phyloP scores from a whole-genome alignment of 2,797 vertebrate genomes.

The Hemitrygon akajei region DNA sequence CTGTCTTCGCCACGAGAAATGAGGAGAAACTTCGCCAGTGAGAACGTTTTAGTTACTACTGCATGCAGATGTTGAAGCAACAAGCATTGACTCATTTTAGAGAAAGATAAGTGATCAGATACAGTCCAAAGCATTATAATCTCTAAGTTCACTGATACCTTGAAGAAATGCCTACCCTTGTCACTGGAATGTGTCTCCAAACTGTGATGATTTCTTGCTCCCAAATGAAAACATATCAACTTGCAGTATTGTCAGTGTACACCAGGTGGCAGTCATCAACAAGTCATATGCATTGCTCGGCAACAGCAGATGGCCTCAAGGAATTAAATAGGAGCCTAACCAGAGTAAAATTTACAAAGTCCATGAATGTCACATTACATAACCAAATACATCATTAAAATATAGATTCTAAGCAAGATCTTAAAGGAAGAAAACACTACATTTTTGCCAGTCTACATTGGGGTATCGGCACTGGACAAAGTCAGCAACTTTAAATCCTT shows the following conservation, averaged over 20 bases:
- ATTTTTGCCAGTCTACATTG: too few species aligned
- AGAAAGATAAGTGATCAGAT: too few species aligned
- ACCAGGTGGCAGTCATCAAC: slow-evolving; percentile 13
- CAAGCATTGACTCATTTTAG: too few species aligned
- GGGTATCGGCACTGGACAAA: too few species aligned
- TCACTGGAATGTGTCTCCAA: neutral
- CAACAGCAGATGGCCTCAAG: too few species aligned
- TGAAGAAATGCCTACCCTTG: neutral
- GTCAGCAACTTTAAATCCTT: too few species aligned
- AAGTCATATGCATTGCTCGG: neutral
- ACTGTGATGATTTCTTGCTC: neutral
- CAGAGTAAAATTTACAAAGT: neutral
- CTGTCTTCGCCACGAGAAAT: too few species aligned
- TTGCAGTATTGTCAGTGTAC: neutral
- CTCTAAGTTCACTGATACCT: neutral
- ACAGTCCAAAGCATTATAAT: neutral
- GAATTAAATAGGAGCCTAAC: neutral
- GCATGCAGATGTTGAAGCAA: too few species aligned
- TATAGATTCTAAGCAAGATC: neutral
- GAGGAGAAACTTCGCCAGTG: too few species aligned
- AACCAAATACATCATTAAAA: neutral
- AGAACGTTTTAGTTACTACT: too few species aligned
- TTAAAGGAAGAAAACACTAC: neutral
- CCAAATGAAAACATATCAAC: neutral
- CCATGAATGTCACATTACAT: neutral